These are phyloP conservation scores for Sialis fuliginosa DNA, from an alignment of 2,888 invertebrate genomes.

Conservation along the genomic window DNA sequence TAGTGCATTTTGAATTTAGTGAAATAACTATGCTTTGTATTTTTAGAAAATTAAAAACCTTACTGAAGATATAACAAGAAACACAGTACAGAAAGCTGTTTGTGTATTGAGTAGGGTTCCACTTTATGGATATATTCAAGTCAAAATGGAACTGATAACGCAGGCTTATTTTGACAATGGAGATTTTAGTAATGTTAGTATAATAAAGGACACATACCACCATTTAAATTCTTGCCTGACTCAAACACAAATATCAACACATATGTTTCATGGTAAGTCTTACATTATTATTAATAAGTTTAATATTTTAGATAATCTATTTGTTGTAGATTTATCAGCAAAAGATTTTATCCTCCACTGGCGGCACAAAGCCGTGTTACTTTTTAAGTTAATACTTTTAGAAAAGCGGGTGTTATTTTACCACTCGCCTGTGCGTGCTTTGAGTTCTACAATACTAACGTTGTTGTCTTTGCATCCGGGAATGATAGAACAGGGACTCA, in stretches of 20 bases:
- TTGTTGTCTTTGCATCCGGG: conserved; percentile 81
- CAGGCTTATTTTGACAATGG: conserved; percentile 94
- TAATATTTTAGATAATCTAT: not conserved
- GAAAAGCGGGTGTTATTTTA: conserved; percentile 82
- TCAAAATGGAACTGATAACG: conserved; percentile 90
- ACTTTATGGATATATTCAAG: conserved; percentile 84
- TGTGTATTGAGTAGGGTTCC: conserved; percentile 84
- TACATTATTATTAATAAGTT: not conserved
- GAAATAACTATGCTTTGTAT: not conserved
- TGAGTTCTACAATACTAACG: conserved; percentile 75
- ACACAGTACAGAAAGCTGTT: conserved; percentile 95
- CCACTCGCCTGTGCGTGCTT: conserved; percentile 77
- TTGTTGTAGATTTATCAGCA: conserved; percentile 54
- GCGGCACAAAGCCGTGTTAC: conserved; percentile 77
- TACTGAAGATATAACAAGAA: conserved; percentile 89
- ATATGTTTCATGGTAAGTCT: conserved; percentile 48
- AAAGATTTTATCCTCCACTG: conserved; percentile 68
- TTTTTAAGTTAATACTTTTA: conserved; percentile 83
- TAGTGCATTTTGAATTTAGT: not conserved
- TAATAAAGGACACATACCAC: conserved; percentile 80
- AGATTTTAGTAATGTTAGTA: conserved; percentile 73
- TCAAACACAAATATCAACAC: conserved; percentile 36
- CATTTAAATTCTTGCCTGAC: conserved; percentile 75
- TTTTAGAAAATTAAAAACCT: conserved; percentile 72
- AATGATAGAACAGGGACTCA: conserved; percentile 69